A percentile compares a stretch with the other conserved stretches of the same genome.
Evolutionary conservation across 2,113 vertebrate species (phyloP).

Genomic region (Hypocryptadius cinnamomeus): DNA sequence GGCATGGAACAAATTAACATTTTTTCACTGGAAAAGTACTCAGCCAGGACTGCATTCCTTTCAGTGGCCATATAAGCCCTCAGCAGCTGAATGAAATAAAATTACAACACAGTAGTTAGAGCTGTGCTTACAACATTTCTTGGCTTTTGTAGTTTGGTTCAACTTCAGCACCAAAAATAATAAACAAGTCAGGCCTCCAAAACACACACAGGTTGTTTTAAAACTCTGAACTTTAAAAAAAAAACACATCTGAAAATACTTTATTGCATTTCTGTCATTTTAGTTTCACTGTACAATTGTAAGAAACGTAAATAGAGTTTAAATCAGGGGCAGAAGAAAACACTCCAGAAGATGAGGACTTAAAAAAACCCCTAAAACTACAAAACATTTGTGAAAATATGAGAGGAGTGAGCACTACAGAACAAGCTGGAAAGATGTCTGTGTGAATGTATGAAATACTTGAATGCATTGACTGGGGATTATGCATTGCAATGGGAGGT

Average conservation of each 20-base stretch:
- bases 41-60: neutral
- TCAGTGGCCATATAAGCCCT: neutral
- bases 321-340: neutral
- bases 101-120: slow-evolving; percentile 8
- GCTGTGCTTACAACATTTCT: neutral
- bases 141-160: neutral
- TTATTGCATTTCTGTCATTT: neutral
- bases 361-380: neutral
- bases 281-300: neutral
- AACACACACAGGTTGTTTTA: neutral
- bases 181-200: slow-evolving; percentile 3
- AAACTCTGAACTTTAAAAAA: neutral
- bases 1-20: neutral
- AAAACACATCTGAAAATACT: neutral
- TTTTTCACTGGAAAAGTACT: neutral
- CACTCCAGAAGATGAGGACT: neutral
- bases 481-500: neutral
- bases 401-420: neutral
- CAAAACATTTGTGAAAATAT: neutral
- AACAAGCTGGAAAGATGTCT: neutral
- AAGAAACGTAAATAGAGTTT: neutral
- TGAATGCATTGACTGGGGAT: neutral
- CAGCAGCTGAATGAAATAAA: slow-evolving; percentile 6
- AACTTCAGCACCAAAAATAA: slow-evolving; percentile 35
- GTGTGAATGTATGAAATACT: neutral